Base-by-base conservation (phyloP, 2,797 vertebrate species). In the Poeciliopsis paucimaculata region DNA sequence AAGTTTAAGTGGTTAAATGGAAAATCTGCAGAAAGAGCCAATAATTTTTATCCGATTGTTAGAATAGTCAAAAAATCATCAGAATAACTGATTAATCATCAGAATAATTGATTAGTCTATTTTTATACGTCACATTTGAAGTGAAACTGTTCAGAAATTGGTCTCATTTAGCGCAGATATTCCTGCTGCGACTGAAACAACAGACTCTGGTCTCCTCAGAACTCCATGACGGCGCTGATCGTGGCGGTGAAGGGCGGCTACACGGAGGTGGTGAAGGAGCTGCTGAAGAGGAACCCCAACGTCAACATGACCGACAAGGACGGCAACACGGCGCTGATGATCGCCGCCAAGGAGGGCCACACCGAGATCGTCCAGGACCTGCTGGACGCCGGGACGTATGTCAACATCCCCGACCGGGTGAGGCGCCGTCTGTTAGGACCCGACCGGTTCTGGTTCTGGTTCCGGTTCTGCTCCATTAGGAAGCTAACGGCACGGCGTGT, bases 301-400 rank as follows among this genome's bases (percentile, higher is more conserved):
- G 98, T 99, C 23, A 99, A 99, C 91, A 95, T 99, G 92, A 99
- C 97, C 0, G 98, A 99, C 92, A 99, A 99, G 88, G 98, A 99
- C 72, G 98, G 98, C 68, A 99, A 99, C 93, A 99, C 98, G 0
- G 98, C 98, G 18, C 93, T 99, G 88, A 98, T 98, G 94, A 99
- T 99, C 31, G 98, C 98, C 0, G 97, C 98, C 12, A 99, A 99
- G 85, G 98, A 99, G 66, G 98, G 98, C 0, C 97, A 98, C 86
- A 98, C 95, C 0, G 98, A 99, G 89, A 99, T 99, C 1, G 98
- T 99, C 15, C 97, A 99, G 93, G 98, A 99, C 89, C 96, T 99
- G 70, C 95, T 99, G 47, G 98, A 99, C 10, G 98, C 98, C 0
- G 98, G 98, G 77, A 98, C 98, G 23, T 99, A 99, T 0, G 98